These are phyloP conservation scores for Stramonita haemastoma DNA, from an alignment of 2,888 invertebrate species.

Conservation along the genomic window DNA sequence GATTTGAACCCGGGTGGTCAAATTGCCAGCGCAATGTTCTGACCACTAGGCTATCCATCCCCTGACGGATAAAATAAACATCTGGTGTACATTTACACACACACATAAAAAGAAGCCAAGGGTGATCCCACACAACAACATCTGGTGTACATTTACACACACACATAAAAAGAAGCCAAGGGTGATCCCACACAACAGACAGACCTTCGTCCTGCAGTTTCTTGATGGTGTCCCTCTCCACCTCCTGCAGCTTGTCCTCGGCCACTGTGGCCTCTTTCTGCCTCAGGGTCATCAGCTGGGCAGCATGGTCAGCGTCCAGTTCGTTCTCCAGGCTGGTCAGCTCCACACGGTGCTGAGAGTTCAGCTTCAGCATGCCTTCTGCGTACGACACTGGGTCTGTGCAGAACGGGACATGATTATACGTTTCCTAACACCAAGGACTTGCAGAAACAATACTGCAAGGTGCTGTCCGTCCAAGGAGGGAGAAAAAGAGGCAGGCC, in stretches of 20 bases:
- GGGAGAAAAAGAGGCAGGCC: no score
- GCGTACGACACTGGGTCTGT: conserved; percentile 69
- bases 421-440: not conserved
- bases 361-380: conserved; percentile 59
- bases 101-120: no score
- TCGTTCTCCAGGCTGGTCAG: conserved; percentile 65
- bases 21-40: no score
- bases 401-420: conserved; percentile 20
- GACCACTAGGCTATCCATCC: no score
- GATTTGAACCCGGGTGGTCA: no score
- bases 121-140: no score
- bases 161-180: no score
- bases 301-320: conserved; percentile 68
- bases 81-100: no score
- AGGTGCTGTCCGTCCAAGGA: no score
- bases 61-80: no score
- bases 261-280: conserved; percentile 59
- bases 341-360: conserved; percentile 69
- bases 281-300: conserved; percentile 63
- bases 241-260: conserved; percentile 58
- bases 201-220: conserved; percentile 59
- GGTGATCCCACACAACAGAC: not conserved
- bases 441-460: no score
- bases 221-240: conserved; percentile 52
- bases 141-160: no score